Evolutionary conservation across 2,113 vertebrate genomes (phyloP), one percentile per base, ranked within the genome.

Genomic region (Rhinoderma darwinii): DNA sequence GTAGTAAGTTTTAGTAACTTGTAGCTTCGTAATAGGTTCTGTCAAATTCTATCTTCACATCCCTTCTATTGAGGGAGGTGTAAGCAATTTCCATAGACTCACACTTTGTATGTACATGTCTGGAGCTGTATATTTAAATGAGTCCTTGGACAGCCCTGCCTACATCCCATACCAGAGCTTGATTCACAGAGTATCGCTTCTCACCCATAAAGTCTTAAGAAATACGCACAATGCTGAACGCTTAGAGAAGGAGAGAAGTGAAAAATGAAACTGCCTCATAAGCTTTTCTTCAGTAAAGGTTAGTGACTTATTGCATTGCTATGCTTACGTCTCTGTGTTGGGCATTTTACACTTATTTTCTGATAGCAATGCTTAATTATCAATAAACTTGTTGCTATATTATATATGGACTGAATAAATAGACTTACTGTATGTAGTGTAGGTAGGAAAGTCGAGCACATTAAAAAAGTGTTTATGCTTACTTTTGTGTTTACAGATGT

Each of bases 71-170:
- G 14, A 22, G 47, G 50, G 54, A 84, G 83, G 83, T 74, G 83
- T 63, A 32, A 59, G 14, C 54, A 39, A 22, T 72, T 73, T 27
- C 68, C 63, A 73, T 39, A 35, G 39, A 14, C 39, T 84, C 7
- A 43, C 27, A 76, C 51, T 76, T 44, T 66, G 73, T 47, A 84
- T 30, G 15, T 84, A 84, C 83, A 75, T 84, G 83, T 84, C 83
- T 84, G 73, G 54, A 35, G 10, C 73, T 84, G 51, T 51, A 61
- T 63, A 84, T 84, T 84, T 44, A 76, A 84, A 76, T 84, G 37
- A 76, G 54, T 11, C 35, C 20, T 56, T 30, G 14, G 9, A 1
- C 50, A 35, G 54, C 83, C 73, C 72, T 74, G 32, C 72, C 72
- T 54, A 68, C 18, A 27, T 32, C n/a, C 22, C 73, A 47, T 17